Evolutionary conservation across 30 jellyfish, hydroid and myxozoan genomes (phyloP), one percentile per base, ranked within the genome.

Genomic region (Nemopilema nomurai): DNA sequence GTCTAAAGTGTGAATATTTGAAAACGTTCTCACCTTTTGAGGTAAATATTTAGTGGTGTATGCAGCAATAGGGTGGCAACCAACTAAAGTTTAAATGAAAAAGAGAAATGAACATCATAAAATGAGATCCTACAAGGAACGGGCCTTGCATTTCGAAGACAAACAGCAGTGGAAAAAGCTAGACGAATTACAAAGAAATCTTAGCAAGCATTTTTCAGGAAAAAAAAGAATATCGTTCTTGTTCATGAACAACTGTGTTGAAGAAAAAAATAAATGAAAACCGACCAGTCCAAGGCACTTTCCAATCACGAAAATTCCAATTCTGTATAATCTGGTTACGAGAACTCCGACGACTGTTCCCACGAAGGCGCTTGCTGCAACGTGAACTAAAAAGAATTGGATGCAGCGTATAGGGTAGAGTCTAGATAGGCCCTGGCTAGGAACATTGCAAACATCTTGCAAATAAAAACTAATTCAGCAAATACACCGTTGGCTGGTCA

Each of bases 231-330:
- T 13, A 41, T 41, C n/a, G 57, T 41, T 41, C 57, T 41, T 13
- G 6, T 41, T n/a, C n/a, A n/a, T n/a, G n/a, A n/a, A n/a, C n/a
- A n/a, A n/a, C n/a, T n/a, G n/a, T n/a, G n/a, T n/a, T n/a, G n/a
- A 41, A 3, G 13, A 41, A 3, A 3, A 13, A 6, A 69, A 1
- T 0, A 76, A 22, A 25, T 25, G 13, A 62, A 52, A 69, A 31
- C 90, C 65, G 86, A 94, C 99, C 94, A 90, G 49, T 67, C 99
- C 99, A 8, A 94, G 77, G 69, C 97, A 74, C 51, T 94, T 94
- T 69, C 99, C 99, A 33, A 86, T 84, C 26, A 89, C n/a, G 74
- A 94, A 73, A 6, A 94, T 79, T 1, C 99, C 99, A 51, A 89
- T 30, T 28, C 85, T 84, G 83, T 94, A 94, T 1, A 94, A 25